Conservation (phyloP, 2,888 invertebrate genomes). For the Operophtera brumata region DNA sequence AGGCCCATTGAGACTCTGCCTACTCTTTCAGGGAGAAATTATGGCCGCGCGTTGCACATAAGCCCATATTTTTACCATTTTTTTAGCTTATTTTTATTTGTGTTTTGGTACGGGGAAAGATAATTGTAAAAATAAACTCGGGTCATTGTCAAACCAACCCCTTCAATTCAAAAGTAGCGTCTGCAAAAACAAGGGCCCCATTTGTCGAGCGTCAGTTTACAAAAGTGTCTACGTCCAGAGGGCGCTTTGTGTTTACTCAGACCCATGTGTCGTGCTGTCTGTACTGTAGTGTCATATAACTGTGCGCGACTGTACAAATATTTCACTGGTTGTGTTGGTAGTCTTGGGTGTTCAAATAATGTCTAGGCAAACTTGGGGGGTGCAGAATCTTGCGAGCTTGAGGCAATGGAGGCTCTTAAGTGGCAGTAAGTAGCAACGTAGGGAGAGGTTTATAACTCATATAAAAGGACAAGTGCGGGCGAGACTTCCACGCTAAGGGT, state of each 20-base stretch:
- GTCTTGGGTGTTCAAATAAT: neutral
- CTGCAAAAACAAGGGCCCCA: conserved; percentile 25
- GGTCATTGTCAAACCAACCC: conserved; percentile 7
- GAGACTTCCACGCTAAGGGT: too few species aligned
- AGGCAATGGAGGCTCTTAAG: neutral
- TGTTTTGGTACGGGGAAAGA: neutral
- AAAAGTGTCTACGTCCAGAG: conserved; percentile 36
- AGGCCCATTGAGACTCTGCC: too few species aligned
- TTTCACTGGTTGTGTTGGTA: neutral
- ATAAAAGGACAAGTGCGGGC: too few species aligned
- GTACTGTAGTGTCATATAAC: conserved; percentile 26
- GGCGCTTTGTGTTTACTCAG: conserved; percentile 40
- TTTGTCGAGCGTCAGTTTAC: conserved; percentile 40
- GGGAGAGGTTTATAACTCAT: too few species aligned
- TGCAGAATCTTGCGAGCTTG: neutral
- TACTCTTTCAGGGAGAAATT: too few species aligned
- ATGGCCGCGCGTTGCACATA: too few species aligned
- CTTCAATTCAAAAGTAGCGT: conserved; percentile 3
- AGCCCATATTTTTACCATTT: too few species aligned
- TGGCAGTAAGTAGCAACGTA: too few species aligned
- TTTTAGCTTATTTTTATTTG: too few species aligned
- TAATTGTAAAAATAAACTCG: neutral
- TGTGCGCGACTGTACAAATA: conserved; percentile 5
- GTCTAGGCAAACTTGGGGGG: conserved; percentile 10
- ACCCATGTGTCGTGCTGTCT: conserved; percentile 43